Evolutionary conservation across 1,140 invertebrate species (phyloP), one percentile per base, ranked within the genome.

Genomic region (Pollicipes pollicipes): DNA sequence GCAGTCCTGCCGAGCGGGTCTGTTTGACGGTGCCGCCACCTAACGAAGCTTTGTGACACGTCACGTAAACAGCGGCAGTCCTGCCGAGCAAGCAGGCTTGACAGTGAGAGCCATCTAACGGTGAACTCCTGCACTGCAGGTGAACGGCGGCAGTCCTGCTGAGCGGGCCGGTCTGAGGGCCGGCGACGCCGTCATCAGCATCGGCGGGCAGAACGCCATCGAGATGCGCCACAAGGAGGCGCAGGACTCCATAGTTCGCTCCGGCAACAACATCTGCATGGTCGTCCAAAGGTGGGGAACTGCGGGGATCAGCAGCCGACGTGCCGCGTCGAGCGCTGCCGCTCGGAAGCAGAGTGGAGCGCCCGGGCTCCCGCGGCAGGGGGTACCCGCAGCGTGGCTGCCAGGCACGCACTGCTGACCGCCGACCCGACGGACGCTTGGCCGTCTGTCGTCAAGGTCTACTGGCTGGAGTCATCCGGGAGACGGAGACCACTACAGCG

Each of bases 191-290:
- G 87, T 98, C 73, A 86, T 97, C 77, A 89, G 87, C 82, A 93
- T 98, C 75, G 93, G 93, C 79, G 88, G 83, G 75, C 85, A 84
- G 37, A 89, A 92, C 75, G 88, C 94, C 71, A 90, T 87, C 77
- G 85, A 84, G 75, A 82, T 97, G 76, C 85, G 88, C 72, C 95
- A 97, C 83, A 95, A 96, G 79, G 93, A 97, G 78, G 95, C 95
- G 45, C 93, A 97, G 81, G 93, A 97, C 77, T 83, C 88, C 72
- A 95, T 98, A 76, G 84, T 95, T 64, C 85, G 85, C 70, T 88
- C 90, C 66, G 93, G 93, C 69, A 89, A 90, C 78, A 85, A 84
- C 74, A 88, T 98, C 74, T 93, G 97, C 77, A 82, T 98, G 70
- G 88, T 88, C 70, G 85, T 98, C 35, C 91, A 95, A 81, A 91